These are phyloP conservation scores for Sebastes vulpes DNA, from an alignment of 2,797 vertebrate species.

Conservation along the genomic window DNA sequence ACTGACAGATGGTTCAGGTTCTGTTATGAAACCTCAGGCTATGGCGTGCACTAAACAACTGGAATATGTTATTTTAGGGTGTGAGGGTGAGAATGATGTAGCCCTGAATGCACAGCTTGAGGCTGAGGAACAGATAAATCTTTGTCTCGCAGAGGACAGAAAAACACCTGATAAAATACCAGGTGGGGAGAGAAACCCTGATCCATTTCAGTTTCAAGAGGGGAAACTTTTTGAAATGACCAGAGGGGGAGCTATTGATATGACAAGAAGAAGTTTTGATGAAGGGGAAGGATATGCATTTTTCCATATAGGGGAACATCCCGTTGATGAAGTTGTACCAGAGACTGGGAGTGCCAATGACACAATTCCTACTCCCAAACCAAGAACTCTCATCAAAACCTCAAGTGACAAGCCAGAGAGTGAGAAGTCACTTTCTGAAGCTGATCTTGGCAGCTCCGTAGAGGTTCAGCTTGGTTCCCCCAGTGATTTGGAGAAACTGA, in stretches of 20 bases:
- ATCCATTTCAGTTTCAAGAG: conserved; percentile 97
- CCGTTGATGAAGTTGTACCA: conserved; percentile 55
- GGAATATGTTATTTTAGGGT: conserved; percentile 67
- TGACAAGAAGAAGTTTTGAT: conserved; percentile 92
- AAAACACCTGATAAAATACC: conserved; percentile 86
- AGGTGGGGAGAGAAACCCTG: conserved; percentile 87
- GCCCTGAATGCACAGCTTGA: conserved; percentile 85
- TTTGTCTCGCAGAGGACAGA: conserved; percentile 84
- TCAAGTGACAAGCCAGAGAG: conserved; percentile 29
- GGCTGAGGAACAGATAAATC: conserved; percentile 86
- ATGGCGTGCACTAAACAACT: conserved; percentile 3
- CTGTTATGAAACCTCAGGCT: neutral
- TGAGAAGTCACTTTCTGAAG: conserved; percentile 25
- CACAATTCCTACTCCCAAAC: conserved; percentile 34
- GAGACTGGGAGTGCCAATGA: conserved; percentile 14
- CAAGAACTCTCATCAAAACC: conserved; percentile 20
- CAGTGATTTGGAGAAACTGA: conserved; percentile 36
- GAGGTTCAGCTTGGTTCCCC: conserved; percentile 55
- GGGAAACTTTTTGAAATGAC: conserved; percentile 99
- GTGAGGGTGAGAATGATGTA: conserved; percentile 80
- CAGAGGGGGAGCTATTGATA: conserved; percentile 96
- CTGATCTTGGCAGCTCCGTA: conserved; percentile 25
- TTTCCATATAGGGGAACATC: conserved; percentile 89
- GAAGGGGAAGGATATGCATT: conserved; percentile 90
- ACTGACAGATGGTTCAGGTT: neutral